A percentile compares a stretch with the other conserved stretches of the same genome.
Evolutionary conservation across 2,113 vertebrate species (phyloP).

Genomic region (Eulemur macaco): DNA sequence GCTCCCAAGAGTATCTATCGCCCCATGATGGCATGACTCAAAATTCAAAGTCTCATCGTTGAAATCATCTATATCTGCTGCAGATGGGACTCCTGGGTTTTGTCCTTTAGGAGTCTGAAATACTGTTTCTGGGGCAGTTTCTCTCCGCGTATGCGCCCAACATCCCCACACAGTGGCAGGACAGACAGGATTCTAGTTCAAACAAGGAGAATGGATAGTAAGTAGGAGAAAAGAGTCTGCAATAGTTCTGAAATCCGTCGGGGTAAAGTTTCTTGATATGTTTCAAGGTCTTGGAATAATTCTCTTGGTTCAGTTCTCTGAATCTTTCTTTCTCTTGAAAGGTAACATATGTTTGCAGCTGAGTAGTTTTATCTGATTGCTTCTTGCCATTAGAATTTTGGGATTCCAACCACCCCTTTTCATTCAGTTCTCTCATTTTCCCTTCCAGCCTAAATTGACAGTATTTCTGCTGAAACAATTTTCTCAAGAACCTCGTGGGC

Average conservation of each 20-base stretch:
- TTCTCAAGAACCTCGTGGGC: neutral
- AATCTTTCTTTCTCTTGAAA: neutral
- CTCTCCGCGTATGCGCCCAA: accelerated
- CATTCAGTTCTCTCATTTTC: too few relatives aligned
- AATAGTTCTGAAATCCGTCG: neutral
- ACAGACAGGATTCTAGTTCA: neutral
- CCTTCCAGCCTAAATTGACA: neutral
- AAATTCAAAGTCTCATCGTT: neutral
- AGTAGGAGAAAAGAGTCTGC: neutral
- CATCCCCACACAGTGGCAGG: too few relatives aligned
- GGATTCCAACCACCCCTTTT: neutral
- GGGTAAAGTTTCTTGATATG: too few relatives aligned
- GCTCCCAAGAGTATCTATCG: neutral
- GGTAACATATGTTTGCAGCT: neutral
- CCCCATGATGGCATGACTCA: neutral
- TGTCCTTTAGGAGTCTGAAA: neutral
- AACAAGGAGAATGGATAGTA: neutral
- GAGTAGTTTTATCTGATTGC: neutral
- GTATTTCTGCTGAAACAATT: neutral
- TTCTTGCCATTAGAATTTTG: neutral
- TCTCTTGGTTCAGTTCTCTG: neutral
- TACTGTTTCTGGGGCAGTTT: too few relatives aligned
- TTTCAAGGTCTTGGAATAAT: neutral
- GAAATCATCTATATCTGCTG: neutral
- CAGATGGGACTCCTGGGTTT: neutral